Evolutionary conservation across 1,140 invertebrate species (phyloP).

Genomic region (Antheraea mylitta): DNA sequence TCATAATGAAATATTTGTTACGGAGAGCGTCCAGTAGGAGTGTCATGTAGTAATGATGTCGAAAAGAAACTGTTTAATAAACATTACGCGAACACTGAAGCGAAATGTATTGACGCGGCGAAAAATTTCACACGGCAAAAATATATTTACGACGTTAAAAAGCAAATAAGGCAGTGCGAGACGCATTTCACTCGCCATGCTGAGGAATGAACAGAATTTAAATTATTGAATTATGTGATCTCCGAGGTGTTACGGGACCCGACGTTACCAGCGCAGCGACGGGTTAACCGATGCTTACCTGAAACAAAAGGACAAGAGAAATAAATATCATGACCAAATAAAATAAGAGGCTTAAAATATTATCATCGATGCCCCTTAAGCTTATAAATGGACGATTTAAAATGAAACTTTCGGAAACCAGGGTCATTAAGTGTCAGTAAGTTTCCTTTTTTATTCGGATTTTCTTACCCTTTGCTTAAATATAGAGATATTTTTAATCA

Average conservation of each 20-base stretch:
- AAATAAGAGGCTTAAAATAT: neutral
- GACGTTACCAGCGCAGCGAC: neutral
- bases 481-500: neutral
- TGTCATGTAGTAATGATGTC: neutral
- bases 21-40: neutral
- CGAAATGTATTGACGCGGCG: neutral
- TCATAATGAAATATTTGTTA: neutral
- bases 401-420: neutral
- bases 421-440: neutral
- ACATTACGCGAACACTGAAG: neutral
- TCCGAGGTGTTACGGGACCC: neutral
- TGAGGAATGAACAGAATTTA: neutral
- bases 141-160: neutral
- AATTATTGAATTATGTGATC: neutral
- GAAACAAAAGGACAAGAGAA: neutral
- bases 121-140: neutral
- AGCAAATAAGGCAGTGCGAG: neutral
- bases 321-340: neutral
- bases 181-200: neutral
- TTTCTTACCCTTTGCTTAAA: neutral
- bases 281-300: neutral
- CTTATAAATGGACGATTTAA: neutral
- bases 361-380: neutral
- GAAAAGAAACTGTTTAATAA: constrained; percentile 3
- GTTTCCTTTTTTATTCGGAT: neutral